These are phyloP conservation scores for Apodemia mormo DNA, from an alignment of 2,888 invertebrate species.

Conservation along the genomic window DNA sequence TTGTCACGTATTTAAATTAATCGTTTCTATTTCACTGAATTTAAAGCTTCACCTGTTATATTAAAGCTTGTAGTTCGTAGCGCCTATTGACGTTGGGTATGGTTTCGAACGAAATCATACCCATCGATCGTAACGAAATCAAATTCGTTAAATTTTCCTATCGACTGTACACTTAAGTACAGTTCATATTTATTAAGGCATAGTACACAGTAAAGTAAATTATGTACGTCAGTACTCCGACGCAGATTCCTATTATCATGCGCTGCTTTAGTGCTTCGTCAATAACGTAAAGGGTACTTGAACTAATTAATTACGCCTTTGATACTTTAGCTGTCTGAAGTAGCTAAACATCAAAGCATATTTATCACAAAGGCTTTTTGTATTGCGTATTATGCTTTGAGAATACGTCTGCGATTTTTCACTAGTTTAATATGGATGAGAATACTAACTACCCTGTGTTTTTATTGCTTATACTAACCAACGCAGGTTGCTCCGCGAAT, in stretches of 20 bases:
- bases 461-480: too few relatives aligned
- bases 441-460: too few relatives aligned
- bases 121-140: too few relatives aligned
- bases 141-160: too few relatives aligned
- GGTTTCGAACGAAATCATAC: too few relatives aligned
- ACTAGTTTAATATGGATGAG: too few relatives aligned
- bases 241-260: not conserved
- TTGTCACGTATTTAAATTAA: too few relatives aligned
- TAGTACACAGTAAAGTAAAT: not conserved
- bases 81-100: too few relatives aligned
- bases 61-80: too few relatives aligned
- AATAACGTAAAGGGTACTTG: conserved; percentile 5
- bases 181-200: not conserved
- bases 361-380: conserved; percentile 19
- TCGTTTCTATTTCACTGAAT: too few relatives aligned
- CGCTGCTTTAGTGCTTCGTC: conserved; percentile 5
- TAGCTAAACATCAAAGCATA: not conserved
- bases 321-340: not conserved
- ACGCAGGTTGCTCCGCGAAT: too few relatives aligned
- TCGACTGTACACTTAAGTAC: not conserved
- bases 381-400: not conserved
- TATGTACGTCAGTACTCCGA: not conserved
- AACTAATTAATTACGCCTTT: conserved; percentile 22
- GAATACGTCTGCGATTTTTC: not conserved
- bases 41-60: too few relatives aligned